Evolutionary conservation across 2,113 vertebrate genomes (phyloP), one percentile per base, ranked within the genome.

Genomic region (Seriola aureovittata): DNA sequence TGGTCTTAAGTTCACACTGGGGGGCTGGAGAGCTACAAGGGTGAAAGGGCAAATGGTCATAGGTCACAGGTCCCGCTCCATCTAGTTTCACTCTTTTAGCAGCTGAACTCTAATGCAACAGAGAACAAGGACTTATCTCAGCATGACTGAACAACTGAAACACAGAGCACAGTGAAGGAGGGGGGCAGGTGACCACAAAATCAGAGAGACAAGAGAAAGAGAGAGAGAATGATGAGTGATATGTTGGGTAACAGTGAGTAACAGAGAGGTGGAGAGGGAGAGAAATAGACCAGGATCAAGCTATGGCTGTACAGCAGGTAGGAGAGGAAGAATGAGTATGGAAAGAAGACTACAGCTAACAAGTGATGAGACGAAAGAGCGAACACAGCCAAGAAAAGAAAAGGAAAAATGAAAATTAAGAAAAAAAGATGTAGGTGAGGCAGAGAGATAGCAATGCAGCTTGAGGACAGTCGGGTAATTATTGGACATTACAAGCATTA

Each of bases 111-210:
- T 70, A n/a, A 91, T 52, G 67, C 85, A 78, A 86, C 82, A 66
- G 71, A 82, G 75, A 89, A 80, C 55, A 71, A 54, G 67, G 75
- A 64, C 67, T 88, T 81, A 82, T 73, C 85, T 78, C 84, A 83
- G 86, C 50, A 72, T 76, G 81, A 63, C 82, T 25, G 66, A 90
- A 52, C 81, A 78, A 65, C 68, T 89, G 75, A 89, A 52, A 75
- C 21, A 40, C 29, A 25, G 29, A 40, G 62, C 62, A 36, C 21
- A 21, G 23, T 21, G 65, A 68, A 52, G 70, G 34, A 32, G 44
- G 64, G 66, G 71, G 77, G 46, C 4, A 64, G 65, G 70, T n/a
- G 40, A 48, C 21, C 65, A 70, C 13, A 11, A 23, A 50, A 29
- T 65, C 12, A 44, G 69, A 13, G 3, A 44, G 67, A 34, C 16